These are phyloP conservation scores for Thaleichthys pacificus DNA, from an alignment of 2,797 vertebrate species.

Conservation along the genomic window DNA sequence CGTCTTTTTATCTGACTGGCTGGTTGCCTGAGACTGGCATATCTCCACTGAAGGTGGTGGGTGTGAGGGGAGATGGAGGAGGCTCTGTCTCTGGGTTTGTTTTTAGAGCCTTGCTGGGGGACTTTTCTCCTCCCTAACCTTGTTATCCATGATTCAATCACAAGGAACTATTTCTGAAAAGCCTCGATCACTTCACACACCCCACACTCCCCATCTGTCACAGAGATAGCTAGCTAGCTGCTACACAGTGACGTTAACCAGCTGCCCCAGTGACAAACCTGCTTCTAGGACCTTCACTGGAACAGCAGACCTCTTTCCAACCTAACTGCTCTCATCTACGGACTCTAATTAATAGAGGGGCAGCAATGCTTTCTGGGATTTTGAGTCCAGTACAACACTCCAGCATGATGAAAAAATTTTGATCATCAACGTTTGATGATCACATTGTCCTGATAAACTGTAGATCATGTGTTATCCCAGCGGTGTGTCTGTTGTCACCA, in stretches of 20 bases:
- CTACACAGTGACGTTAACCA: no score
- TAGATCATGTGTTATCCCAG: slow-evolving; percentile 30
- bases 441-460: no score
- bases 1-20: neutral
- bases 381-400: neutral
- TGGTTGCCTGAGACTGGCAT: neutral
- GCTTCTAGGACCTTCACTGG: neutral
- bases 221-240: neutral
- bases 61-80: slow-evolving; percentile 4
- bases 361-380: neutral
- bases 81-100: slow-evolving; percentile 12
- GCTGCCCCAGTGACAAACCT: no score
- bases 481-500: slow-evolving; percentile 37
- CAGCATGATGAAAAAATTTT: neutral
- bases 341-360: neutral
- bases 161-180: slow-evolving; percentile 16
- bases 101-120: slow-evolving; percentile 15
- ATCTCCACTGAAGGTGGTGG: neutral
- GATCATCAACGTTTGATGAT: neutral
- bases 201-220: neutral
- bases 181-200: slow-evolving; percentile 12
- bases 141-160: slow-evolving; percentile 39
- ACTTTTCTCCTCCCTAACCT: slow-evolving; percentile 34
- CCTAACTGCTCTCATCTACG: neutral
- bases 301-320: neutral